Conservation (phyloP, 2,888 invertebrate species). For the Phyllotreta cruciferae region DNA sequence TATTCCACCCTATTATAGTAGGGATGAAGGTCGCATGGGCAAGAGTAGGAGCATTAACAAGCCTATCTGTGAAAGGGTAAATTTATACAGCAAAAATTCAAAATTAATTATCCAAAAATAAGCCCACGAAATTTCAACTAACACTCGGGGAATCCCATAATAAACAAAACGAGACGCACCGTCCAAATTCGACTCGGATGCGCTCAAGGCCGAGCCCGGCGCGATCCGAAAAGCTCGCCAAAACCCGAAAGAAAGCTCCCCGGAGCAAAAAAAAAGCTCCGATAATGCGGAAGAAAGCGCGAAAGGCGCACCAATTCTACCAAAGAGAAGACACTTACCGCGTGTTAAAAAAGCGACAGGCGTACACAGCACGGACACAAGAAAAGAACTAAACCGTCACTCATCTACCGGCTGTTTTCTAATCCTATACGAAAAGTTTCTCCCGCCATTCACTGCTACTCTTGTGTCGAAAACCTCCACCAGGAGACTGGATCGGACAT, state of each 20-base stretch:
- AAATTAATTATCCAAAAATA: too few species aligned
- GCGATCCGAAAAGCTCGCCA: not conserved
- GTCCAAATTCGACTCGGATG: not conserved
- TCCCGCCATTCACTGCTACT: conserved; percentile 56
- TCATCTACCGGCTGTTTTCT: conserved; percentile 57
- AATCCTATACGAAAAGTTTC: conserved; percentile 57
- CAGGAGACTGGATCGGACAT: conserved; percentile 43
- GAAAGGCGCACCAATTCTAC: conserved; percentile 17
- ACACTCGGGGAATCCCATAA: too few species aligned
- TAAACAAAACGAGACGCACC: too few species aligned
- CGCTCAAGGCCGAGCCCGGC: conserved; percentile 12
- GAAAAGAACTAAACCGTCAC: conserved; percentile 57
- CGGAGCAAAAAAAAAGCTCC: conserved; percentile 5
- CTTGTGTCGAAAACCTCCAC: conserved; percentile 52
- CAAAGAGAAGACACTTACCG: conserved; percentile 48
- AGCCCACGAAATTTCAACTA: too few species aligned
- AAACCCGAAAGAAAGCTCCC: conserved; percentile 8
- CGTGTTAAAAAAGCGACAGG: conserved; percentile 45
- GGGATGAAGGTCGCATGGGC: too few species aligned
- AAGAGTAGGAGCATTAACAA: too few species aligned
- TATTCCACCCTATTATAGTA: too few species aligned
- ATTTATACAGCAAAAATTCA: too few species aligned
- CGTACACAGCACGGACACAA: conserved; percentile 56
- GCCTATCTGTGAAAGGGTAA: too few species aligned
- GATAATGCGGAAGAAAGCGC: conserved; percentile 24